Base-by-base conservation (phyloP, 2,888 invertebrate genomes). In the Hedya salicella region DNA sequence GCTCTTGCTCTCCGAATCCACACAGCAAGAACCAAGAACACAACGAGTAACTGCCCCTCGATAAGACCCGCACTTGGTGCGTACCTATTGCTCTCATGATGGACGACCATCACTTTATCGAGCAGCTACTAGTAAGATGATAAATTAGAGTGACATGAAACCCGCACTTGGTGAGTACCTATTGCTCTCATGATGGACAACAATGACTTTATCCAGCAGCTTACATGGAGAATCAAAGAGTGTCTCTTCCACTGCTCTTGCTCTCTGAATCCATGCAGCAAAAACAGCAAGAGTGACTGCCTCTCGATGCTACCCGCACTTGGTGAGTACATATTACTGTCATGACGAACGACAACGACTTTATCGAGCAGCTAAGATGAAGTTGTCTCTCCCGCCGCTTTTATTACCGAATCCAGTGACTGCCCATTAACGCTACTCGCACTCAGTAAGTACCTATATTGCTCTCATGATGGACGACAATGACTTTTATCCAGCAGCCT, bases 231-330 rank as follows among this genome's bases (percentile, higher is more conserved):
- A 8, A 36, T 36, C 9, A 9, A 9, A 9, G 2, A 6, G 5
- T 6, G 5, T 6, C 25, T 25, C 25, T 6, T 25, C 25, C 25
- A 25, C 25, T 25, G 4, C 25, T 6, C 3, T 25, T 6, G 25
- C 4, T 25, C 4, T 6, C 25, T 5, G 25, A 5, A 70, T 95
- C 25, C 4, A 6, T 25, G 4, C 25, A 25, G 25, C 6, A 25
- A 1, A 6, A 25, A 2, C 25, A 25, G n/a, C n/a, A n/a, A n/a
- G n/a, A 25, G 25, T 25, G 25, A 25, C 25, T 25, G 25, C 25
- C 5, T 25, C 6, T 3, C 6, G 25, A 25, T 25, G 25, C 25
- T 25, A 25, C 25, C 6, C 25, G 1, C 6, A 1, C 25, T 25
- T 25, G 6, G 25, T 25, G 3, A 25, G 25, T 25, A 25, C 4